Conservation (phyloP, 2,888 invertebrate genomes). For the Autographa pulchrina region DNA sequence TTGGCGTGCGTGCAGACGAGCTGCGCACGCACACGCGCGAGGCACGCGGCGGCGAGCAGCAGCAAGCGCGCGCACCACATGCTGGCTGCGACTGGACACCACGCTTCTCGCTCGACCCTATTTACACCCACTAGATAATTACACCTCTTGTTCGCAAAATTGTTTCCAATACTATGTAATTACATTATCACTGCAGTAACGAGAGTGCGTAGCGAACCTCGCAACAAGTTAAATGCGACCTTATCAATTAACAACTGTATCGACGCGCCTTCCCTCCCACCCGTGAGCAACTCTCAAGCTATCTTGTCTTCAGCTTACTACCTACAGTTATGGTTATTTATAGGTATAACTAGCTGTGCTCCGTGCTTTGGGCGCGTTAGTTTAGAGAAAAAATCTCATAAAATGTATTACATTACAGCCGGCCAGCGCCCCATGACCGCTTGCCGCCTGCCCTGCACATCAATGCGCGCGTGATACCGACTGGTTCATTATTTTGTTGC, state of each 20-base stretch:
- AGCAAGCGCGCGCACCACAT: constrained; percentile 6
- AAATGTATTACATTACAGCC: too few relatives aligned
- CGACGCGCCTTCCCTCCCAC: background rate
- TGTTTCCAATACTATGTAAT: background rate
- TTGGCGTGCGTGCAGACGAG: constrained; percentile 9
- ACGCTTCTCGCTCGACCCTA: background rate
- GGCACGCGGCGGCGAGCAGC: constrained; percentile 6
- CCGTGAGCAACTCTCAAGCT: background rate
- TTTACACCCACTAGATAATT: constrained; percentile 8
- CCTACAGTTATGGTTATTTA: background rate
- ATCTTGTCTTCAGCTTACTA: background rate
- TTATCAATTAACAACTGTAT: constrained; percentile 2
- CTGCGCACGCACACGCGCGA: constrained; percentile 13
- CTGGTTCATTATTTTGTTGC: too few relatives aligned
- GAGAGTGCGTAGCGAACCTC: constrained; percentile 21
- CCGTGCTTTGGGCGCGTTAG: too few relatives aligned
- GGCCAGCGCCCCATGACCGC: too few relatives aligned
- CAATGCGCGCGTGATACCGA: too few relatives aligned
- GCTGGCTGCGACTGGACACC: background rate
- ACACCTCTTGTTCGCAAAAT: constrained; percentile 9
- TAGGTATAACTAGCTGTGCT: background rate
- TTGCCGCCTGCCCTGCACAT: too few relatives aligned
- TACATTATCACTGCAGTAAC: constrained; percentile 26
- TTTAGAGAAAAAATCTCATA: too few relatives aligned
- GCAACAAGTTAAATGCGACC: background rate